Evolutionary conservation across 2,888 invertebrate species (phyloP), one percentile per base, ranked within the genome.

Genomic region (Synanthedon myopaeformis): DNA sequence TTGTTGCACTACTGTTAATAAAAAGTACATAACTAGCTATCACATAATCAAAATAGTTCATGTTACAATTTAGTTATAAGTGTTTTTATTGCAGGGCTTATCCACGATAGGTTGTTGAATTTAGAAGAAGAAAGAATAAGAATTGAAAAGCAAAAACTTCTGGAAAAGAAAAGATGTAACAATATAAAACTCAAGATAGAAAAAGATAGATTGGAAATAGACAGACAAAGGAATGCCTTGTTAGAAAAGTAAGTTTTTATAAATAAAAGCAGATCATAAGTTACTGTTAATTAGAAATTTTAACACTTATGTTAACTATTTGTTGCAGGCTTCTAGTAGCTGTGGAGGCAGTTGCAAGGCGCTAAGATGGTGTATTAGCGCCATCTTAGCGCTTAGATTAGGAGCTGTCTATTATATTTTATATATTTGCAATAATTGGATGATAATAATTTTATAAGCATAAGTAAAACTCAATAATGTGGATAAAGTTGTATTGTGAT

Each of bases 141-240:
- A 66, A 73, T 79, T 52, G 74, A 79, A 53, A 79, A 79, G 57
- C 79, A 79, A 57, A 79, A 79, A 56, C 66, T 78, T 13, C 61
- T 79, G 41, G 79, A 79, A 58, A 78, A 79, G 55, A 79, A 79
- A 58, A 65, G 79, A 53, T 77, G 76, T 57, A 79, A 79, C 57
- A 79, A 79, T 65, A 71, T 78, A 58, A 73, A 69, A 64, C 66
- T 79, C 19, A 79, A 79, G 66, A 67, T 79, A 52, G 76, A 79
- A 58, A 78, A 69, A 59, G 78, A 79, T 52, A 71, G 72, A 63
- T 67, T 79, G 41, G 79, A 79, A 51, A 69, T 79, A 57, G 78
- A 79, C 62, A 74, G 65, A 55, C 77, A 79, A 56, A 72, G 77
- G 56, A 79, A 79, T 67, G 56, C 63, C 8, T 61, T 79, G 55